Evolutionary conservation across 1,140 invertebrate species (phyloP), one percentile per base, ranked within the genome.

Genomic region (Drosophila nasuta): DNA sequence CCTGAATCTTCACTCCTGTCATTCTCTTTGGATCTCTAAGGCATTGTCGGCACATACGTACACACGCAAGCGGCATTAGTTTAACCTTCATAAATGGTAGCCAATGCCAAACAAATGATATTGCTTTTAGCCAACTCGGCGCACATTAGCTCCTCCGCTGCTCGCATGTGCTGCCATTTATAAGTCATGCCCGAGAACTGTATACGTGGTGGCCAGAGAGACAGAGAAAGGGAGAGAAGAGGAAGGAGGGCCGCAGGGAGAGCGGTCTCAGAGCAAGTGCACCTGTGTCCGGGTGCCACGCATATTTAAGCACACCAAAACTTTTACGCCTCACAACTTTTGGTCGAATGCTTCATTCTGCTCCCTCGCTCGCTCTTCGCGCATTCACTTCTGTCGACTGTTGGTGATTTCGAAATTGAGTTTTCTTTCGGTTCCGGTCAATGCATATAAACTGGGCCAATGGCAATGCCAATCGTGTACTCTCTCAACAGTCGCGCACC

Each of bases 211-310:
- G 3, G 17, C 1, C n/a, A 13, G 15, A 7, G 8, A 10, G 30
- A 10, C 10, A 17, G 13, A 38, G 45, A 25, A 3, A 25, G 20
- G 20, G 20, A 25, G 20, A 25, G 20, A 25, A 25, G 3, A 38
- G 59, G 13, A 13, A 5, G 4, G 15, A 13, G 62, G 38, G 35
- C 64, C 60, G 38, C 25, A 38, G 59, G 46, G 63, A 54, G n/a
- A 54, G 2, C 30, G 28, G 5, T 2, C 60, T 67, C 77, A 46
- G 46, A 74, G 52, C 83, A 78, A 67, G 57, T 70, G 59, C 83
- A 82, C 80, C 77, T 82, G 83, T 63, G 79, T 82, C 80, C 83
- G 79, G 72, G 51, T 64, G 65, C 78, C 54, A 69, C 72, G 83
- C 71, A 88, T 82, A 82, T 88, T 88, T 78, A 74, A 88, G 68